phyloP scores from a whole-genome alignment of 1,140 invertebrate genomes.

The Drosophila serrata region DNA sequence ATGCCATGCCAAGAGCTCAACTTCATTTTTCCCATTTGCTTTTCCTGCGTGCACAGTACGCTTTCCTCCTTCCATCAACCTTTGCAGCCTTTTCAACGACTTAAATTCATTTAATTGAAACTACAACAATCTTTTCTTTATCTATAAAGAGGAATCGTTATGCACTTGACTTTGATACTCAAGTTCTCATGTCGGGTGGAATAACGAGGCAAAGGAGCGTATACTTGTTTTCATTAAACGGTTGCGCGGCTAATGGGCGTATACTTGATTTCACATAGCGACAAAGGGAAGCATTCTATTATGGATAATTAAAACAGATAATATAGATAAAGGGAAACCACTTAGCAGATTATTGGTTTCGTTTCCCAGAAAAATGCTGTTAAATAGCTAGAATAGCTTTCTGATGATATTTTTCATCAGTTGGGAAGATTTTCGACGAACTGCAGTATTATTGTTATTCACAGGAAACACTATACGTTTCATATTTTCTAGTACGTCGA shows the following conservation, averaged over 20 bases:
- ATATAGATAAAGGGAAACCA: background rate
- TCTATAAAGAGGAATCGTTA: background rate
- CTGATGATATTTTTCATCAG: background rate
- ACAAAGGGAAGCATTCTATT: background rate
- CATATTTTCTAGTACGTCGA: background rate
- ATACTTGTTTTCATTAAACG: constrained; percentile 4
- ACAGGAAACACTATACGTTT: background rate
- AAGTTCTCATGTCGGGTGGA: background rate
- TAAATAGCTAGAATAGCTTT: background rate
- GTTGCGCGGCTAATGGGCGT: background rate
- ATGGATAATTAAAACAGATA: background rate
- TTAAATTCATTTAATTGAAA: constrained; percentile 33
- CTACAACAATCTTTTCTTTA: constrained; percentile 5
- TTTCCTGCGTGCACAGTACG: background rate
- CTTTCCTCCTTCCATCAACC: background rate
- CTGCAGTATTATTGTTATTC: background rate
- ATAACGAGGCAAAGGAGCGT: constrained; percentile 1
- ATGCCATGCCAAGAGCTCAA: constrained; percentile 30
- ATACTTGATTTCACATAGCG: background rate
- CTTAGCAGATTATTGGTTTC: background rate
- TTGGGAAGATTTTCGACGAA: background rate
- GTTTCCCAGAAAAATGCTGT: background rate
- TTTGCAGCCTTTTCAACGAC: background rate
- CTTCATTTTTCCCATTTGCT: constrained; percentile 1
- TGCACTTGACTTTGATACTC: background rate